phyloP scores from a whole-genome alignment of 2,113 vertebrate species.

The Illadopsis cleaveri region DNA sequence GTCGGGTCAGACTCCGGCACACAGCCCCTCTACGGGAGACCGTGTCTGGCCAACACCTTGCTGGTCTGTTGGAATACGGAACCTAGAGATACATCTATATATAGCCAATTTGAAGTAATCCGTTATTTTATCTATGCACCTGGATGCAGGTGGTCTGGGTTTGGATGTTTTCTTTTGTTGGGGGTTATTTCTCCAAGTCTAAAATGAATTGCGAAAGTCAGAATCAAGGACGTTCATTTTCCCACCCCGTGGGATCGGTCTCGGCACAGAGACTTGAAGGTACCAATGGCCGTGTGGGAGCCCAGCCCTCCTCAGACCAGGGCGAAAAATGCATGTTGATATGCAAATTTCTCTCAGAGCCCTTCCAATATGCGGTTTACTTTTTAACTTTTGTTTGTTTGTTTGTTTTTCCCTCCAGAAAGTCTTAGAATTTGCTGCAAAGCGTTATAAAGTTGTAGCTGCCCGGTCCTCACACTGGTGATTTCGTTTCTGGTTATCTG shows the following conservation, averaged over 20 bases:
- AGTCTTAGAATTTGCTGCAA: neutral
- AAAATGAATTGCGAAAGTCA: neutral
- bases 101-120: neutral
- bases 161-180: neutral
- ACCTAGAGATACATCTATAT: fast-evolving
- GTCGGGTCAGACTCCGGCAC: neutral
- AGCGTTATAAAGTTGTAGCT: neutral
- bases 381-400: neutral
- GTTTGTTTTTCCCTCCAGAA: neutral
- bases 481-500: constrained; percentile 42
- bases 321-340: neutral
- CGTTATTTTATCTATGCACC: neutral
- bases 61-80: neutral
- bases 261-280: neutral
- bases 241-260: neutral
- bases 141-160: neutral
- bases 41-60: neutral
- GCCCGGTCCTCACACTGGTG: neutral
- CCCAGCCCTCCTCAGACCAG: neutral
- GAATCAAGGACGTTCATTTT: neutral
- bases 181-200: neutral
- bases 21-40: neutral
- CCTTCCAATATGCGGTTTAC: neutral
- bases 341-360: neutral
- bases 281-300: neutral